Conservation (phyloP, 1,140 invertebrate species). For the Lepidurus packardi region DNA sequence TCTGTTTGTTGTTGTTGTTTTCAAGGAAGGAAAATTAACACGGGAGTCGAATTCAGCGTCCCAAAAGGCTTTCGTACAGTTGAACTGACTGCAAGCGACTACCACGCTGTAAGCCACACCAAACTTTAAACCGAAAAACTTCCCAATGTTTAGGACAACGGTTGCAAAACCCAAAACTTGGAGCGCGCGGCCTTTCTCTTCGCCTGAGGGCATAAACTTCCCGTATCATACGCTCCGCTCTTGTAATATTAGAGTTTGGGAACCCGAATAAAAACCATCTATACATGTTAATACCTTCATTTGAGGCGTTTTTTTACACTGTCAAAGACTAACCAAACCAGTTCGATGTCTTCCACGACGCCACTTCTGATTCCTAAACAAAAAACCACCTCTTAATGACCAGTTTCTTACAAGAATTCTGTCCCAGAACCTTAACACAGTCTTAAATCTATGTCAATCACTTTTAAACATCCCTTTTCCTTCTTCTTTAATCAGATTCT, state of each 20-base stretch:
- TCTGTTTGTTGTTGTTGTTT: too few species aligned
- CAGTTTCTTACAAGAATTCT: background rate
- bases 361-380: too few species aligned
- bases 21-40: too few species aligned
- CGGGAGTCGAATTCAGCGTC: background rate
- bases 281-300: background rate
- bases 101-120: background rate
- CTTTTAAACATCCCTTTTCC: background rate
- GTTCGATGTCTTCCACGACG: too few species aligned
- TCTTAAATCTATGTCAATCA: background rate
- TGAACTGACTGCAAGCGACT: background rate
- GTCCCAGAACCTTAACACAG: background rate
- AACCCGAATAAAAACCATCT: background rate
- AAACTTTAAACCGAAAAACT: background rate
- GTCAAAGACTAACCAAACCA: too few species aligned
- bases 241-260: background rate
- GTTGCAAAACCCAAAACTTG: background rate
- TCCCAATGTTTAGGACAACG: background rate
- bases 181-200: slow-evolving; percentile 8
- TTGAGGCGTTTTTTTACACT: too few species aligned
- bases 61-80: background rate
- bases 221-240: slow-evolving; percentile 12
- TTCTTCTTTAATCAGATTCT: background rate
- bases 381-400: background rate
- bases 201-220: background rate